Percentiles rank a stretch among this genome's conserved stretches.
These are phyloP conservation scores for Pseudomyrmex gracilis DNA, from an alignment of 1,140 invertebrate genomes.

Conservation along the genomic window DNA sequence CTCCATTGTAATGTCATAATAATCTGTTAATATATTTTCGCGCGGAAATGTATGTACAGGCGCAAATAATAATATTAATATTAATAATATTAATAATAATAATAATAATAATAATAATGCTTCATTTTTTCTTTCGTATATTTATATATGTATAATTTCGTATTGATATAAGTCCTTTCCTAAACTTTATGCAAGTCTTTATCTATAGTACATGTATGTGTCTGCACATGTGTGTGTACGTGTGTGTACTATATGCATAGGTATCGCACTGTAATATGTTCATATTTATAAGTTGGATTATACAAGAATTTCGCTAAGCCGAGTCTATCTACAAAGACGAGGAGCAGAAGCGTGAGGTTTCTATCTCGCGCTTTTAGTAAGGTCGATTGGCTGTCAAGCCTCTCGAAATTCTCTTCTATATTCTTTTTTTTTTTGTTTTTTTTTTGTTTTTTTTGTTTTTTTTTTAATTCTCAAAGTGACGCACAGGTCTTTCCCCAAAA, in stretches of 20 bases:
- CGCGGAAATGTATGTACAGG: slow-evolving; percentile 84
- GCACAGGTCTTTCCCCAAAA: slow-evolving; percentile 28
- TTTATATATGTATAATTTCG: slow-evolving; percentile 80
- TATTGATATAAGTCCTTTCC: slow-evolving; percentile 78
- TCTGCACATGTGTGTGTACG: slow-evolving; percentile 78
- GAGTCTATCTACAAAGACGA: slow-evolving; percentile 82
- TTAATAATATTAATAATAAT: slow-evolving; percentile 63
- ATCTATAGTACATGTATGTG: slow-evolving; percentile 50
- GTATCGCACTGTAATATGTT: slow-evolving; percentile 78
- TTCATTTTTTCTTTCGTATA: slow-evolving; percentile 77
- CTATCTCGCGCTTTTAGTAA: slow-evolving; percentile 42
- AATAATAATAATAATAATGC: slow-evolving; percentile 70
- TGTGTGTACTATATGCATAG: slow-evolving; percentile 75
- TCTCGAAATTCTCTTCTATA: slow-evolving; percentile 28
- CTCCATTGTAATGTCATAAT: slow-evolving; percentile 80
- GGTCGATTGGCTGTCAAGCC: slow-evolving; percentile 39
- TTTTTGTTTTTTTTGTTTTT: slow-evolving; percentile 19
- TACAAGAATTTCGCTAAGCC: slow-evolving; percentile 80
- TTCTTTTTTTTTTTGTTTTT: slow-evolving; percentile 19
- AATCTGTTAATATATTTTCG: slow-evolving; percentile 85
- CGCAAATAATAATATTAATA: slow-evolving; percentile 82
- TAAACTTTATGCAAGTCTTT: slow-evolving; percentile 65
- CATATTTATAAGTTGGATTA: slow-evolving; percentile 83
- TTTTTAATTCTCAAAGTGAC: slow-evolving; percentile 38
- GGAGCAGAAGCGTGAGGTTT: slow-evolving; percentile 62